Evolutionary conservation across 2,888 invertebrate genomes (phyloP), one percentile per base, ranked within the genome.

Genomic region (Epinotia nisella): DNA sequence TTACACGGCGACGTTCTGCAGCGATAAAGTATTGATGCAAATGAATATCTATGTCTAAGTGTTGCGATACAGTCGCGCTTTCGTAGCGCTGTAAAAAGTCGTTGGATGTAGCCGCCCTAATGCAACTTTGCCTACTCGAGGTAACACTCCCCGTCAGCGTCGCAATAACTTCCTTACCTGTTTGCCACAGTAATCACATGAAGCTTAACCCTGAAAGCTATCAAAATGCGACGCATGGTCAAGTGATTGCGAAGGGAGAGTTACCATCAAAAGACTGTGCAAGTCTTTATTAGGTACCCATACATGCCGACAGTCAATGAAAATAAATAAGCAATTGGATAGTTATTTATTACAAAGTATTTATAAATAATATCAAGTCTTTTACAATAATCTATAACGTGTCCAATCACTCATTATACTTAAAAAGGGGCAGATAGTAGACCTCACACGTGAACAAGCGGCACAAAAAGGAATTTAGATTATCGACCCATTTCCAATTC

Each of bases 391-490:
- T 49, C 4, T 49, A 15, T 49, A n/a, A 7, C 53, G 19, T 17
- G 1, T 11, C 19, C 17, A 10, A 19, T 19, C 17, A 53, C 2
- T 59, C 55, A 41, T 56, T 41, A 55, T 17, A 56, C 15, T 66
- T 11, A 41, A 55, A 64, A 35, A 41, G 7, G 53, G 7, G 13
- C 2, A 19, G 55, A 55, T 55, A 55, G 53, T 10, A 1, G 66
- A 66, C 66, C 66, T n/a, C 55, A 56, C 66, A 56, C 21, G 19
- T 19, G n/a, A 66, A 41, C 15, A 55, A 65, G n/a, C n/a, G 21
- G 56, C 41, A 66, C 53, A 21, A 66, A 56, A 66, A 56, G 24
- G 41, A 66, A 66, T 66, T 41, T 66, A 56, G 21, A 66, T 66
- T 56, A 56, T n/a, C n/a, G 55, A 35, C 4, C 10, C 41, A 66